These are phyloP conservation scores for Cecidostiba fungosa DNA, from an alignment of 2,888 invertebrate genomes.

Conservation along the genomic window DNA sequence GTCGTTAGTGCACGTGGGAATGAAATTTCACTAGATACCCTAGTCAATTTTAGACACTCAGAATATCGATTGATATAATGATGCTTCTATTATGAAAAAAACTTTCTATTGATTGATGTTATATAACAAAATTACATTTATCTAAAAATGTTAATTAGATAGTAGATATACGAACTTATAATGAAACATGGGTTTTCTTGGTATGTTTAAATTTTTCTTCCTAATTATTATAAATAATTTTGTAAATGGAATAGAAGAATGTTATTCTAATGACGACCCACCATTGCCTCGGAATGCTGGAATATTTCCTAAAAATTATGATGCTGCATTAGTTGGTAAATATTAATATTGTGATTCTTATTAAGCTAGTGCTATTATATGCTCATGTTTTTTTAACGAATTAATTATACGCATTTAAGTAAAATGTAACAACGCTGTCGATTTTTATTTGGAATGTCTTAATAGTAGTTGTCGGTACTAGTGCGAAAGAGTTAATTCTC, in stretches of 20 bases:
- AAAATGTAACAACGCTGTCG: too few species aligned
- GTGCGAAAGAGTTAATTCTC: too few species aligned
- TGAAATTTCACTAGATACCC: background rate
- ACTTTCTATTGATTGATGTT: too few species aligned
- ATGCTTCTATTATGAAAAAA: background rate
- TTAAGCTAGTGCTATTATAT: too few species aligned
- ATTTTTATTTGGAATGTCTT: too few species aligned
- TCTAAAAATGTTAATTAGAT: too few species aligned
- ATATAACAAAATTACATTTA: too few species aligned
- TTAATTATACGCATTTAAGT: too few species aligned
- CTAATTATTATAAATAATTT: background rate
- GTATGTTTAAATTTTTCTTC: background rate
- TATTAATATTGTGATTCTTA: background rate
- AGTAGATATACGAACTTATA: too few species aligned
- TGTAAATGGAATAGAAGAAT: background rate
- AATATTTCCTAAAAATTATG: background rate
- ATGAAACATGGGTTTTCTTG: too few species aligned
- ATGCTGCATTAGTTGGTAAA: background rate
- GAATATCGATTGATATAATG: background rate
- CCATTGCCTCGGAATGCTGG: background rate
- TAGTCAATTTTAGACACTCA: background rate
- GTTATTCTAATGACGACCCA: background rate
- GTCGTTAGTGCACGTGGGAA: background rate
- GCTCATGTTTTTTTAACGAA: too few species aligned
- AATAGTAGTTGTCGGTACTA: too few species aligned